Base-by-base conservation (phyloP, 2,113 vertebrate genomes). In the Xiphophorus maculatus region DNA sequence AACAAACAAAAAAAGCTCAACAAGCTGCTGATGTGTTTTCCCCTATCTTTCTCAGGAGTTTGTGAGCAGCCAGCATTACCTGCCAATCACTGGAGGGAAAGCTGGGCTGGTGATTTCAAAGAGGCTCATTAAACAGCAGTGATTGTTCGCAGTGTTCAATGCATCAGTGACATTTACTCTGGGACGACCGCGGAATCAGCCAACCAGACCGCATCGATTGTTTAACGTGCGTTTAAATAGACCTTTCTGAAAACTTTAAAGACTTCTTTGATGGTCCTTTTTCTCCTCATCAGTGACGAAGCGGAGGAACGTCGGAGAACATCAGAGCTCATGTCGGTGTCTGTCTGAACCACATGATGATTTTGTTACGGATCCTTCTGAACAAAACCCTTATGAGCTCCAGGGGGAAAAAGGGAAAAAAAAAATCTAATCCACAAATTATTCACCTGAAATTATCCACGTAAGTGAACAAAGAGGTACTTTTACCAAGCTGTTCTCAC, bases 81-180 rank as follows among this genome's bases (percentile, higher is more conserved):
- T 81, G 72, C 35, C 72, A 58, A 63, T 60, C 62, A 63, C 3
- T 14, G 30, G 13, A 51, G 58, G 19, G 60, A 51, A 73, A 51
- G 15, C 29, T 35, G 15, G 15, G 37, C 15, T 27, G 0, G 3
- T 28, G 28, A 60, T 76, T 13, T 62, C 14, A 2, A 10, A 54
- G 51, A 74, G 65, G n/a, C 69, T 71, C 66, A 73, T 73, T 77
- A 77, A 10, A 51, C 29, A 60, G 35, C 54, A 33, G 27, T 68
- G 27, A 37, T n/a, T 71, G n/a, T n/a, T 69, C 3, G 14, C 11
- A 29, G 35, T 30, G 60, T 28, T 74, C 72, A 27, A 63, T 74
- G 62, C 33, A 64, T 70, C 19, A 27, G 42, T 73, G 40, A 66
- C 65, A 58, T 60, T 63, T 66, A 37, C 12, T 44, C 37, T 62